A percentile compares a stretch with the other conserved stretches of the same genome.
phyloP scores from a whole-genome alignment of 2,888 invertebrate genomes.

The Polyploca ridens region DNA sequence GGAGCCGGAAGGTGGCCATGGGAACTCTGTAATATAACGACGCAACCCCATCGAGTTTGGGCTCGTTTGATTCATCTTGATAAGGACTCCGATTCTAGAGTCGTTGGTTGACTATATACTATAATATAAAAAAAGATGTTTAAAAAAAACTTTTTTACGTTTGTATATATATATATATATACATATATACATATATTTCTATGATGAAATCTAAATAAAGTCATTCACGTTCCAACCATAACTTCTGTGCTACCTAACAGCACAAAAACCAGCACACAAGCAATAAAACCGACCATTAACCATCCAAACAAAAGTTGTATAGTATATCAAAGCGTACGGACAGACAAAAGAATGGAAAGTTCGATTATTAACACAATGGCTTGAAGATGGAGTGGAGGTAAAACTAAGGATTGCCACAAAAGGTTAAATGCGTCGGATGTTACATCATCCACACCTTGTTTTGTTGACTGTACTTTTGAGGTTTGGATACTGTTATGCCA shows the following conservation, averaged over 20 bases:
- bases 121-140: no score
- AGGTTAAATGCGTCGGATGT: constrained; percentile 46
- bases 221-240: no score
- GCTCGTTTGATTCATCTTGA: no score
- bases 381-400: constrained; percentile 30
- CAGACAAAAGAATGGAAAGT: constrained; percentile 42
- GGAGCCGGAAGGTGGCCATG: no score
- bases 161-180: no score
- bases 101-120: no score
- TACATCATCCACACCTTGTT: constrained; percentile 59
- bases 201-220: no score
- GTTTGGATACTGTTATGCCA: not conserved
- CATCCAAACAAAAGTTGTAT: constrained; percentile 14
- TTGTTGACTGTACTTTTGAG: constrained; percentile 52
- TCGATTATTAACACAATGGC: constrained; percentile 29
- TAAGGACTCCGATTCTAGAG: no score
- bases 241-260: not conserved
- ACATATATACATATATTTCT: no score
- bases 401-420: constrained; percentile 47
- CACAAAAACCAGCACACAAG: not conserved
- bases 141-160: no score
- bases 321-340: constrained; percentile 27
- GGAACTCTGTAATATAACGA: no score
- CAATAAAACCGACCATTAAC: constrained; percentile 7
- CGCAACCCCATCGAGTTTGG: no score